A percentile compares a stretch with the other conserved stretches of the same genome.
Evolutionary conservation across 2,797 vertebrate genomes (phyloP).

Genomic region (Crocidura indochinensis): DNA sequence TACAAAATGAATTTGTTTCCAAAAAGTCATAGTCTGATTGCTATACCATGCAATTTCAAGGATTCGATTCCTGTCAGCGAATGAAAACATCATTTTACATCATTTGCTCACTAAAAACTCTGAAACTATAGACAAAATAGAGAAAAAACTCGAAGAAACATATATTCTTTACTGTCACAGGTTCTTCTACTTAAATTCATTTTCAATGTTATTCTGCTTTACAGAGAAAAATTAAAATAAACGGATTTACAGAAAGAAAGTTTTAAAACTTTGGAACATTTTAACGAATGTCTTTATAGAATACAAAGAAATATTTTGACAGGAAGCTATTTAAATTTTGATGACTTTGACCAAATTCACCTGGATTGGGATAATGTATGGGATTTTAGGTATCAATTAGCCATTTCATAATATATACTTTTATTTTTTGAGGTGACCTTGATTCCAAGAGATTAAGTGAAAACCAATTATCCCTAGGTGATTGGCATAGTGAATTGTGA

Average conservation of each 20-base stretch:
- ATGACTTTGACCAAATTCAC: not conserved
- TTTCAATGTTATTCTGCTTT: conserved; percentile 41
- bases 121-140: not conserved
- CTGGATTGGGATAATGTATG: not conserved
- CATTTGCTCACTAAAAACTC: not conserved
- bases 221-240: conserved; percentile 33
- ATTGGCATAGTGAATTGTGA: not conserved
- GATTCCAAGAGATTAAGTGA: not conserved
- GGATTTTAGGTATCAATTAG: not conserved
- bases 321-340: not conserved
- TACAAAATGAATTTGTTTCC: conserved; percentile 27
- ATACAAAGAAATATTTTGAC: not conserved
- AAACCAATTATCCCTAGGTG: not conserved
- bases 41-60: not conserved
- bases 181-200: not conserved
- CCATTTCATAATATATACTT: not conserved
- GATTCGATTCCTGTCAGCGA: not conserved
- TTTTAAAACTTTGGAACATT: not conserved
- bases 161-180: not conserved
- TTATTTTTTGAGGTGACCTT: not conserved
- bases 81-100: conserved; percentile 18
- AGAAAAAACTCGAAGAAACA: not conserved
- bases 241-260: not conserved
- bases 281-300: not conserved
- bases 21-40: not conserved